Evolutionary conservation across 1,140 invertebrate species (phyloP), one percentile per base, ranked within the genome.

Genomic region (Brachionus rotundiformis): DNA sequence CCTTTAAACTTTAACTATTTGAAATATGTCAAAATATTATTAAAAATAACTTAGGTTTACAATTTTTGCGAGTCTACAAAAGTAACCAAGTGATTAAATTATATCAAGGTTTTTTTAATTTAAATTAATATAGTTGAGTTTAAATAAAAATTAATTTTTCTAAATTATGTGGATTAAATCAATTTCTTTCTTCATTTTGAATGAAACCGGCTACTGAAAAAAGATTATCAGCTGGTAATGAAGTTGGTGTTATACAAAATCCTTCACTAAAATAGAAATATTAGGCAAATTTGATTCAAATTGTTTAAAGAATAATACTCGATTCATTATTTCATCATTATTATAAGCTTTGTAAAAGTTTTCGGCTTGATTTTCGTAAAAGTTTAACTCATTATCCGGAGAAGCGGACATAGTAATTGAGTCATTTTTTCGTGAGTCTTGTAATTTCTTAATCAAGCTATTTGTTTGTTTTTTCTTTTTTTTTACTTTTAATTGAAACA

Each of bases 91-190:
- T 49, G 29, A 29, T 31, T 29, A 63, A 63, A 29, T 29, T 16
- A 31, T 36, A 36, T 7, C 27, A 29, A 23, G 1, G 2, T 31
- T 31, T 29, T 49, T 19, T 49, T 49, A 5, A 49, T 49, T 49
- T 49, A 49, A 44, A 44, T 44, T 44, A 8, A 8, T 44, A 6
- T 44, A 44, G 41, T 36, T 36, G 33, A 36, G 33, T 61, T 61
- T 16, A 23, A 61, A 68, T 68, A 68, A 68, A 68, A 68, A 13
- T 68, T 33, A 68, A 36, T 68, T 68, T 68, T 31, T 68, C 63
- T 31, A 36, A 16, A 68, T 68, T 68, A 33, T 68, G 27, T 31
- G 63, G 31, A 33, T 68, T 68, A 11, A 68, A 31, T 68, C 63
- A 11, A 68, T 68, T 68, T 68, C 63, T 68, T 36, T 31, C 25